Percentiles rank a stretch among this genome's conserved stretches.
Conservation (phyloP, 2,113 vertebrate genomes). For the Oxygymnocypris stewartii region DNA sequence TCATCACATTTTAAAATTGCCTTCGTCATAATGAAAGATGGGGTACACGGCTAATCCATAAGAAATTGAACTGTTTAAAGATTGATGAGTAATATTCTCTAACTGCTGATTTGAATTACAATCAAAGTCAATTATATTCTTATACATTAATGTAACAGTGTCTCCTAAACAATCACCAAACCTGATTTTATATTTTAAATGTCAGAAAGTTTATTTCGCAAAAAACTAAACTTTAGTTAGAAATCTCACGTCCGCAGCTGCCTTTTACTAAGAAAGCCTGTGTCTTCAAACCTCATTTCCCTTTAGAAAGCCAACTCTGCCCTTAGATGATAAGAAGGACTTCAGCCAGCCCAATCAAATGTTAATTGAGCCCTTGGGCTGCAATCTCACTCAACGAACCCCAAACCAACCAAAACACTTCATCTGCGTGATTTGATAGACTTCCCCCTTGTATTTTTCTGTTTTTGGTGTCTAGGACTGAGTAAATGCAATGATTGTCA, state of each 20-base stretch:
- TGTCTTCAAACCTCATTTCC: background rate
- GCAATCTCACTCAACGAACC: constrained; percentile 45
- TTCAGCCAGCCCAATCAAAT: constrained; percentile 42
- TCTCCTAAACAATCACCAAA: background rate
- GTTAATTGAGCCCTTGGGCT: constrained; percentile 50
- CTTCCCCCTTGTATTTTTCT: constrained; percentile 66
- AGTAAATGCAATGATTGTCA: constrained; percentile 52
- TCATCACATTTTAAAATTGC: constrained; percentile 21
- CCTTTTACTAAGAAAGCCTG: constrained; percentile 17
- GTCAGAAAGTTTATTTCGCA: background rate
- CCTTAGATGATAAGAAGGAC: constrained; percentile 48
- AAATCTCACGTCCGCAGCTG: constrained; percentile 1
- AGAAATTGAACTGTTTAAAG: background rate
- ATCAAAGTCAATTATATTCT: background rate
- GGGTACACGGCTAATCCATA: background rate
- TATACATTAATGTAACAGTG: background rate
- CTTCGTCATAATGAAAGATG: background rate
- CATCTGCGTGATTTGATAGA: constrained; percentile 71
- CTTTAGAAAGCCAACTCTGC: background rate
- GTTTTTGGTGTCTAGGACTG: constrained; percentile 56
- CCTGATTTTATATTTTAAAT: constrained; percentile 4
- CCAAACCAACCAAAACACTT: constrained; percentile 66
- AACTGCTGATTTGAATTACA: constrained; percentile 26
- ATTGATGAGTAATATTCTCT: background rate
- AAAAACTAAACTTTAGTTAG: background rate